Evolutionary conservation across 2,113 vertebrate species (phyloP).

Genomic region (Athene noctua): DNA sequence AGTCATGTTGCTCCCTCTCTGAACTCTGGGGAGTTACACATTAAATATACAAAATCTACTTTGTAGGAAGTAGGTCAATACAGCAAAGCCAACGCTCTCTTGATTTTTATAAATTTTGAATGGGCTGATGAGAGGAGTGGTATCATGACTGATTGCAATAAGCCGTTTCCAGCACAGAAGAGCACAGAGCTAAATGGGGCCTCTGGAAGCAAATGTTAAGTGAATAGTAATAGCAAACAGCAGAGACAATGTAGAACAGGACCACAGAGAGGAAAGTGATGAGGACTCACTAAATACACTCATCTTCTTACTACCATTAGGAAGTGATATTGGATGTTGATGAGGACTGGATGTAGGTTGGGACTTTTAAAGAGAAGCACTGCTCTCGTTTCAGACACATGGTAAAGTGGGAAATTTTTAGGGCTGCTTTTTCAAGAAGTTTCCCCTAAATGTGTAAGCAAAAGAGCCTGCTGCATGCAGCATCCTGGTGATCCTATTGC

Average conservation of each 20-base stretch:
- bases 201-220: not conserved
- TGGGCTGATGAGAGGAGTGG: not conserved
- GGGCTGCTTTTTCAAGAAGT: not conserved
- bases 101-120: not conserved
- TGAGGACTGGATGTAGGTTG: not conserved
- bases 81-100: not conserved
- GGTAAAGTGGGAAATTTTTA: not conserved
- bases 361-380: not conserved
- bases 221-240: not conserved
- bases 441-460: not conserved
- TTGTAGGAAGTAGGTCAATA: not conserved
- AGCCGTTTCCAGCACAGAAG: not conserved
- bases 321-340: accelerated
- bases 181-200: not conserved
- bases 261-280: not conserved
- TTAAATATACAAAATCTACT: not conserved
- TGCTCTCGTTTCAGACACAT: not conserved
- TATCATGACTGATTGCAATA: not conserved
- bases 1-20: not conserved
- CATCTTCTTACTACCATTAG: not conserved
- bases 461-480: not conserved
- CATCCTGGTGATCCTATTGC: not conserved
- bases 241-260: not conserved
- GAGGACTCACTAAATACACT: not conserved
- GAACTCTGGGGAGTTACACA: not conserved